Evolutionary conservation across 1,140 invertebrate genomes (phyloP).

Genomic region (Drosophila punjabiensis): DNA sequence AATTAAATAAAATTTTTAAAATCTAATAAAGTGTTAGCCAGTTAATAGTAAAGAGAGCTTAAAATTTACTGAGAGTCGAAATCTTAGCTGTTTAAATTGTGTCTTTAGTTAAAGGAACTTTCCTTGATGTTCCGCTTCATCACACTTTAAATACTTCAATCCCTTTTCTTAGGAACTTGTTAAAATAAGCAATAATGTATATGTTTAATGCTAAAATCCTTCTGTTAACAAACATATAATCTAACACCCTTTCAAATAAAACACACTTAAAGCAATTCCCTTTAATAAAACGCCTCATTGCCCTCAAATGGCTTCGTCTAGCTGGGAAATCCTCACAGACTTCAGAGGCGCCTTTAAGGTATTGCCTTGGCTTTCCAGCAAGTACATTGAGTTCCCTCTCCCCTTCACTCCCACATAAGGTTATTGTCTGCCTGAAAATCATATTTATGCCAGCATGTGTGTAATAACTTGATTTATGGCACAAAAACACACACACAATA

Average conservation of each 20-base stretch:
- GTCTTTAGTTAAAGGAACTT: too few relatives aligned
- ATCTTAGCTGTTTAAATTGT: neutral
- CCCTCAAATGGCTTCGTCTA: slow-evolving; percentile 13
- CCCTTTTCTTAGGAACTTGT: neutral
- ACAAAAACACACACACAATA: slow-evolving; percentile 14
- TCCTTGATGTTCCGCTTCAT: too few relatives aligned
- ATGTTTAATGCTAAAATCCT: neutral
- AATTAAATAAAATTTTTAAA: too few relatives aligned
- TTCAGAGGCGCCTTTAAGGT: slow-evolving; percentile 18
- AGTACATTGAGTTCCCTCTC: neutral
- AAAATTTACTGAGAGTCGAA: neutral
- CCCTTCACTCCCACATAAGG: slow-evolving; percentile 9
- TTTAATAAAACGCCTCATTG: slow-evolving; percentile 2
- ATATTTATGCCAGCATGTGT: slow-evolving; percentile 37
- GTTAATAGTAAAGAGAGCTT: too few relatives aligned
- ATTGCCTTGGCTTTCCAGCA: slow-evolving; percentile 23
- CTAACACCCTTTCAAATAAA: neutral
- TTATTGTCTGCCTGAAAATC: slow-evolving; percentile 29
- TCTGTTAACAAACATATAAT: neutral
- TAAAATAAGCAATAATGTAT: neutral
- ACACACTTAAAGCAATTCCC: neutral
- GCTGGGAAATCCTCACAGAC: neutral
- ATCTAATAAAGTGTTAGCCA: neutral
- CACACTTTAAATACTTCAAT: neutral
- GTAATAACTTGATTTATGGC: slow-evolving; percentile 71